A percentile compares a stretch with the other conserved stretches of the same genome.
Evolutionary conservation across 2,113 vertebrate genomes (phyloP).

Genomic region (Numenius arquata): DNA sequence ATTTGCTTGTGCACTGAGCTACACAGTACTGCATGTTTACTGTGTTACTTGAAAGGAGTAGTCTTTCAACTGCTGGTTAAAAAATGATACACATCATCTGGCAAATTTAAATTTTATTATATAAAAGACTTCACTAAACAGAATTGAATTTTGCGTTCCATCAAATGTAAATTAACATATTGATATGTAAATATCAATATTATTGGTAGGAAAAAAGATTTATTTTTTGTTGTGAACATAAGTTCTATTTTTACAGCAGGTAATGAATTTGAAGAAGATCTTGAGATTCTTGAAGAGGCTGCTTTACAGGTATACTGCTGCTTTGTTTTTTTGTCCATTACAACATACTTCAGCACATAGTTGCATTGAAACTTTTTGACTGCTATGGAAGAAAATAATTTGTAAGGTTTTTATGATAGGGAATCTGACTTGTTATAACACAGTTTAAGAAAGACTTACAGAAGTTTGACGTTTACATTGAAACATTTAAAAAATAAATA

Average conservation of each 20-base stretch:
- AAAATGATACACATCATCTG: background rate
- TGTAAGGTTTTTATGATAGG: background rate
- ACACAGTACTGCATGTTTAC: background rate
- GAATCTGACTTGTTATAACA: background rate
- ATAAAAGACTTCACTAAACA: background rate
- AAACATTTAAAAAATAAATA: background rate
- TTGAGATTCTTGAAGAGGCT: conserved; percentile 98
- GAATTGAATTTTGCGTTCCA: background rate
- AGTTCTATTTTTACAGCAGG: conserved; percentile 73
- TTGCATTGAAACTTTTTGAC: background rate
- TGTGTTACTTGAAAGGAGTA: background rate
- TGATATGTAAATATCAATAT: background rate
- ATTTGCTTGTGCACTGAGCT: background rate
- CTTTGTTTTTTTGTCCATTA: background rate
- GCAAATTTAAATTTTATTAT: background rate
- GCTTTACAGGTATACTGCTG: conserved; percentile 87
- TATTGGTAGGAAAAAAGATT: background rate
- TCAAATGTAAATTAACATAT: background rate
- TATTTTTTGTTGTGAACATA: background rate
- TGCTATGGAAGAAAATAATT: background rate
- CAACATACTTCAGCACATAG: background rate
- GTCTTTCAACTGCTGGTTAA: background rate
- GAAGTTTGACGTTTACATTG: background rate
- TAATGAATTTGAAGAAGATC: conserved; percentile 95
- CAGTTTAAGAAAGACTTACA: background rate